Base-by-base conservation (phyloP, 2,888 invertebrate genomes). In the Clepsis dumicolana region DNA sequence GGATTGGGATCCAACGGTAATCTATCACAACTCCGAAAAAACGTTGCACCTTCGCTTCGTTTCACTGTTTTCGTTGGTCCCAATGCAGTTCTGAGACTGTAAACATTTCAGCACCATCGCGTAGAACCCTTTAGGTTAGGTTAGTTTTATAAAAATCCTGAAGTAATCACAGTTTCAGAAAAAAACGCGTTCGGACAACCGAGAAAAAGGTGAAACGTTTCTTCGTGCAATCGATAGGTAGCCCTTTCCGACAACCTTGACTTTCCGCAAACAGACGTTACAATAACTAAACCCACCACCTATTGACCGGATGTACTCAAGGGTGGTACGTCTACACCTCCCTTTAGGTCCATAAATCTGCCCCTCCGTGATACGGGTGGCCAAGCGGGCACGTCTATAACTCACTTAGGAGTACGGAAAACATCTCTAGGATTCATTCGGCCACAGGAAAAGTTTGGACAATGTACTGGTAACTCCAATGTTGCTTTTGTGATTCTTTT, bases 401-500 rank as follows among this genome's bases (percentile, higher is more conserved):
- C 61, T 61, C 61, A 61, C 61, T 61, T 50, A 29, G 7, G 29
- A 29, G 29, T 29, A 50, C 59, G 61, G 56, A 50, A 61, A 61
- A 61, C 61, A 61, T 50, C 48, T 44, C 25, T 44, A 44, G 35
- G 38, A 25, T 59, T 41, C 41, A 59, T 59, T 24, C 21, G 56
- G 38, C 24, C 27, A n/a, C 25, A 4, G 24, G 25, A 10, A 57
- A 57, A 59, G 41, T 38, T 59, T 25, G n/a, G 41, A 59, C 59
- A 56, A 32, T 54, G 29, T 21, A 35, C 18, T 18, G 21, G 35
- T 24, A 35, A 14, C n/a, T 16, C 29, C 25, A 24, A 35, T 21
- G 14, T 35, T 12, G 18, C 32, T 16, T 14, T 56, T 35, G 35
- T 12, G 12, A 21, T 48, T 48, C 21, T 48, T 48, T 48, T 48